Evolutionary conservation across 1,140 invertebrate species (phyloP).

Genomic region (Sogatella furcifera): DNA sequence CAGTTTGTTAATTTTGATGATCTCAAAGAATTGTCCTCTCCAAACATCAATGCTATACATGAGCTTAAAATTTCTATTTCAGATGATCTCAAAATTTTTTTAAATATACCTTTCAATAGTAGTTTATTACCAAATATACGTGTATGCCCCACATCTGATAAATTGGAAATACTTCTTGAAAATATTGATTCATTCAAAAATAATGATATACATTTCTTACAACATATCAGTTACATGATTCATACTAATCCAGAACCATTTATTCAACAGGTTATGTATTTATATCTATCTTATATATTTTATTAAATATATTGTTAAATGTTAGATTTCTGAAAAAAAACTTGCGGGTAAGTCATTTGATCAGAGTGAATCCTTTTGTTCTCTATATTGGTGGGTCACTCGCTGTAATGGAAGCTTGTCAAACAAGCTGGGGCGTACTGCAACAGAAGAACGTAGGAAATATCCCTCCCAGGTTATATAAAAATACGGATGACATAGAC

Average conservation of each 20-base stretch:
- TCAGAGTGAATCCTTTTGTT: too few relatives aligned
- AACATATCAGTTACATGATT: slow-evolving; percentile 13
- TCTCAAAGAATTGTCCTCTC: neutral
- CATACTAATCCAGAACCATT: slow-evolving; percentile 20
- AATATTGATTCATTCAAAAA: neutral
- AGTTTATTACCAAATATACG: neutral
- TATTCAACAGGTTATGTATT: slow-evolving; percentile 15
- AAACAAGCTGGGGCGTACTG: too few relatives aligned
- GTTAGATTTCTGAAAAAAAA: too few relatives aligned
- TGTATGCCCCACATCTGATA: neutral
- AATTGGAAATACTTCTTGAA: neutral
- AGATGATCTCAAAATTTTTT: neutral
- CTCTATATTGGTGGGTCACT: too few relatives aligned
- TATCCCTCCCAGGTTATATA: too few relatives aligned
- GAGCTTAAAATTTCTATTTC: slow-evolving; percentile 2
- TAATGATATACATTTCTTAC: neutral
- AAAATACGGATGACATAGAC: too few relatives aligned
- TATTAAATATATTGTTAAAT: too few relatives aligned
- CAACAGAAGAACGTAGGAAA: too few relatives aligned
- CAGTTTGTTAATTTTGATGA: slow-evolving; percentile 2
- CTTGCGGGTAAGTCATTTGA: too few relatives aligned
- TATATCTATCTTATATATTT: too few relatives aligned
- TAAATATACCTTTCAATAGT: slow-evolving; percentile 1
- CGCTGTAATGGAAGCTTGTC: too few relatives aligned
- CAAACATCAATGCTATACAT: neutral